Evolutionary conservation across 2,888 invertebrate genomes (phyloP).

Genomic region (Netelia virgata): DNA sequence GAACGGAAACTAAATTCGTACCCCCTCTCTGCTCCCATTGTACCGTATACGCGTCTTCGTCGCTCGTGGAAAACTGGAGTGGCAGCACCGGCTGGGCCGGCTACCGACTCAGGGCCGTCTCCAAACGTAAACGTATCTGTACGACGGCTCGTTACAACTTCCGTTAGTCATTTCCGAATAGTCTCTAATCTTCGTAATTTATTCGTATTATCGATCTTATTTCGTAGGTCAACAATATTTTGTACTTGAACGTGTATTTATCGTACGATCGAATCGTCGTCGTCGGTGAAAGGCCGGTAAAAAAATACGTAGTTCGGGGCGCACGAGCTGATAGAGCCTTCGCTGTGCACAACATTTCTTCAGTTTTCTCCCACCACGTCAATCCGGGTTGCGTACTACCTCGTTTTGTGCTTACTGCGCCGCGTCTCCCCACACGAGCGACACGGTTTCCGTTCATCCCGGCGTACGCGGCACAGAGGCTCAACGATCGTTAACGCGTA

Average conservation of each 20-base stretch:
- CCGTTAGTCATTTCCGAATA: background rate
- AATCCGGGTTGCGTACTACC: conserved; percentile 75
- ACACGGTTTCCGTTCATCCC: conserved; percentile 77
- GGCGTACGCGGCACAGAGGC: conserved; percentile 74
- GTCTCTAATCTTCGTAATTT: background rate
- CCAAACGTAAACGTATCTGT: background rate
- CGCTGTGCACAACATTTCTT: conserved; percentile 65
- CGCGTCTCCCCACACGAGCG: conserved; percentile 80
- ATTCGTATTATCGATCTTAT: background rate
- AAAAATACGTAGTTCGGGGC: conserved; percentile 34
- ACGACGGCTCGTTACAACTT: background rate
- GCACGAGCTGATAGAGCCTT: conserved; percentile 39
- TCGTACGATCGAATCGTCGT: background rate
- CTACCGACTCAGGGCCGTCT: background rate
- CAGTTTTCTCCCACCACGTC: conserved; percentile 71
- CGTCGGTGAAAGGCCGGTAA: conserved; percentile 24
- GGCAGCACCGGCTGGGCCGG: background rate
- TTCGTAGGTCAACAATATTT: background rate
- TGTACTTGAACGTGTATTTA: background rate
- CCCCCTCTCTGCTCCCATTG: conserved; percentile 56
- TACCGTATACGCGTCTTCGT: conserved; percentile 14
- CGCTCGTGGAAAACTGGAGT: background rate
- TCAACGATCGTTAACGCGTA: conserved; percentile 82
- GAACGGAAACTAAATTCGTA: conserved; percentile 78
- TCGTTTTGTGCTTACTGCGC: conserved; percentile 76